These are phyloP conservation scores for Oryzias sinensis DNA, from an alignment of 2,797 vertebrate species.

Conservation along the genomic window DNA sequence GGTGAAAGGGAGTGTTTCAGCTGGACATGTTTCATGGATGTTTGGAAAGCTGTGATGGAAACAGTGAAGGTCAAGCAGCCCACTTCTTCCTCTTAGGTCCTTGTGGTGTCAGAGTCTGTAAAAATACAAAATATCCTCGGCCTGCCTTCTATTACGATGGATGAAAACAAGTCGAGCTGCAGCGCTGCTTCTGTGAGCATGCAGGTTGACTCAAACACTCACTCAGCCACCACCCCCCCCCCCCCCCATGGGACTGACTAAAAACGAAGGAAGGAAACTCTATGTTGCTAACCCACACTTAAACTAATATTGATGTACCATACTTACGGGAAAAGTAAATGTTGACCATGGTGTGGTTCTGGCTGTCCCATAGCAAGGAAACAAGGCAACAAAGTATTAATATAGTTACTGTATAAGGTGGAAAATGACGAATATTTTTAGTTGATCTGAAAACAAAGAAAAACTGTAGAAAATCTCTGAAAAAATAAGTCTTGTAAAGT, in stretches of 20 bases:
- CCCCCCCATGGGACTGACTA: constrained; percentile 15
- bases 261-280: constrained; percentile 18
- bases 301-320: constrained; percentile 49
- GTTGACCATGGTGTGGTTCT: constrained; percentile 29
- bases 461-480: no score
- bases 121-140: constrained; percentile 59
- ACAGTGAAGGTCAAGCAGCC: constrained; percentile 44
- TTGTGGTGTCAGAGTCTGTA: constrained; percentile 47
- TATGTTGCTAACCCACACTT: constrained; percentile 28
- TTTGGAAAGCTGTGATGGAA: constrained; percentile 62
- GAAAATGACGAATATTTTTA: background rate
- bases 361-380: constrained; percentile 27
- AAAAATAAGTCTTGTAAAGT: no score
- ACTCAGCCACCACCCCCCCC: constrained; percentile 13
- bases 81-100: constrained; percentile 45
- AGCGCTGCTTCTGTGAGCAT: constrained; percentile 30
- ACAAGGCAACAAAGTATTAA: constrained; percentile 5
- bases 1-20: constrained; percentile 74
- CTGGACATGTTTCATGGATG: constrained; percentile 58
- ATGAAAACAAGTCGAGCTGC: constrained; percentile 62
- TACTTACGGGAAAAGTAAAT: constrained; percentile 28
- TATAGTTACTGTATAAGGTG: background rate
- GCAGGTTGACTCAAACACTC: constrained; percentile 28
- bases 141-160: constrained; percentile 55
- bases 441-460: no score